phyloP scores from a whole-genome alignment of 2,113 vertebrate species.

The Cebidichthys violaceus region DNA sequence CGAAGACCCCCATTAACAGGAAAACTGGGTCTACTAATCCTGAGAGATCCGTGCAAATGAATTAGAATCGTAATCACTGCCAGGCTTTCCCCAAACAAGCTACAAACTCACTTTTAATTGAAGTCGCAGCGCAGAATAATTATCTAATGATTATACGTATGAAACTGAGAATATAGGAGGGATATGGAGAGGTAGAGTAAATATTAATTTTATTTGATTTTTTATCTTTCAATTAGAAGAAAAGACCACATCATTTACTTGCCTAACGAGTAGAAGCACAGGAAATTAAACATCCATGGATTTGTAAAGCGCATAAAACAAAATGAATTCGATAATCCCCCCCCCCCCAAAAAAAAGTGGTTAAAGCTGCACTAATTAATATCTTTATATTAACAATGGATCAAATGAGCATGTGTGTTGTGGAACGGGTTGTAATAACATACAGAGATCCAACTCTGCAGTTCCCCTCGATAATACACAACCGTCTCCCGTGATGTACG shows the following conservation, averaged over 20 bases:
- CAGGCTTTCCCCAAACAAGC: constrained; percentile 43
- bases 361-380: constrained; percentile 26
- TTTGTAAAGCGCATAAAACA: constrained; percentile 17
- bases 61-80: constrained; percentile 63
- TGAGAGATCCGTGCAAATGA: constrained; percentile 79
- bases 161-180: neutral
- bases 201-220: constrained; percentile 27
- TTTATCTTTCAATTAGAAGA: constrained; percentile 25
- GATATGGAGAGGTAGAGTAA: constrained; percentile 26
- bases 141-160: constrained; percentile 62
- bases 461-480: neutral
- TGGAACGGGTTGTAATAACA: neutral
- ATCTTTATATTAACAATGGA: neutral
- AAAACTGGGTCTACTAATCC: constrained; percentile 78
- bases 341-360: constrained; percentile 5
- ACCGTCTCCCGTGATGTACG: neutral
- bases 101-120: constrained; percentile 63
- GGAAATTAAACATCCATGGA: constrained; percentile 21
- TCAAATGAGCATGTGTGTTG: neutral
- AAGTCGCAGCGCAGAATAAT: constrained; percentile 67
- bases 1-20: constrained; percentile 81
- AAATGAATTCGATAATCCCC: constrained; percentile 12
- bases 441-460: neutral
- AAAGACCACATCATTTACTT: neutral
- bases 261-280: constrained; percentile 13